Evolutionary conservation across 1,140 invertebrate species (phyloP).

Genomic region (Sarcophaga peregrina): DNA sequence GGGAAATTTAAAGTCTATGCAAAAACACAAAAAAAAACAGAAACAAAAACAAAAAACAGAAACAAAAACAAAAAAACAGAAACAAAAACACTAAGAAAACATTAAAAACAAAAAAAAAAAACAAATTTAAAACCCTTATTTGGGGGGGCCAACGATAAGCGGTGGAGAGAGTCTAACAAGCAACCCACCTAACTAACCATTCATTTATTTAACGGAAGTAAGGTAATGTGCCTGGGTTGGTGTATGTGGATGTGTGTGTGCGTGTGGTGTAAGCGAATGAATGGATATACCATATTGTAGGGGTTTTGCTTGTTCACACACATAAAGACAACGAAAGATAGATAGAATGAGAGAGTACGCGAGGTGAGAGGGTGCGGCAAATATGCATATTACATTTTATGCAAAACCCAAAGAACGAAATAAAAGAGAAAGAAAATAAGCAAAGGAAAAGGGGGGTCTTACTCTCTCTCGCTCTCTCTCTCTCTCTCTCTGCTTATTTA

Average conservation of each 20-base stretch:
- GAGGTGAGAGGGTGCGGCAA: constrained; percentile 17
- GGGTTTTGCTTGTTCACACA: too few relatives aligned
- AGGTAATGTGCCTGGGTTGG: constrained; percentile 23
- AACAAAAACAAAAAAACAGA: neutral
- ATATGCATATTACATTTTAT: constrained; percentile 30
- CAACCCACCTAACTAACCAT: constrained; percentile 19
- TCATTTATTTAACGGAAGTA: constrained; percentile 34
- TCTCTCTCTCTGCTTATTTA: too few relatives aligned
- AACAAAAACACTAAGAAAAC: neutral
- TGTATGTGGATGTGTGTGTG: constrained; percentile 1
- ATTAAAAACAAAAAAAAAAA: neutral
- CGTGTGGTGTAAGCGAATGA: neutral
- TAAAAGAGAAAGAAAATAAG: neutral
- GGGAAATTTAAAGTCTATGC: constrained; percentile 32
- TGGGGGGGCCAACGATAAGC: neutral
- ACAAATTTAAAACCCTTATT: neutral
- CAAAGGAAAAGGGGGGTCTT: too few relatives aligned
- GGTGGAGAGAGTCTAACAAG: neutral
- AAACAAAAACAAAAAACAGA: neutral
- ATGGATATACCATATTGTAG: neutral
- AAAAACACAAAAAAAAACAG: neutral
- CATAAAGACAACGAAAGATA: too few relatives aligned
- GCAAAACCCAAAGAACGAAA: neutral
- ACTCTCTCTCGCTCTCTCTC: too few relatives aligned
- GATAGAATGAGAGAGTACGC: neutral